Percentiles rank a stretch among this genome's conserved stretches.
Evolutionary conservation across 2,888 invertebrate species (phyloP).

Genomic region (Pachymerium ferrugineum): DNA sequence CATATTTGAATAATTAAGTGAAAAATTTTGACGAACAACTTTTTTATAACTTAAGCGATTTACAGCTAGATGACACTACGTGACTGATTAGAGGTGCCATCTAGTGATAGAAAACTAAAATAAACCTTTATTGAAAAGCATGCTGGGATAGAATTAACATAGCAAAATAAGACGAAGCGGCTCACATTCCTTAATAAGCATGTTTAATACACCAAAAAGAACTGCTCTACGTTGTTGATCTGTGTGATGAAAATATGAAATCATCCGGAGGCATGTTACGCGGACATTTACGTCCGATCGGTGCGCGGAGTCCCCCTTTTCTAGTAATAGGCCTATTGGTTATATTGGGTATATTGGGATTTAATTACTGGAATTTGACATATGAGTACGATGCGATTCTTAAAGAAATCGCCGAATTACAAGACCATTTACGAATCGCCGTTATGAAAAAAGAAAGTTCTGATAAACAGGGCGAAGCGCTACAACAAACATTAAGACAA

Average conservation of each 20-base stretch:
- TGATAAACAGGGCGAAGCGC: slow-evolving; percentile 34
- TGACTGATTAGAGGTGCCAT: too few species aligned
- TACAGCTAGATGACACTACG: too few species aligned
- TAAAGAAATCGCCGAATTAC: slow-evolving; percentile 40
- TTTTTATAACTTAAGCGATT: too few species aligned
- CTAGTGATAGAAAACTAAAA: too few species aligned
- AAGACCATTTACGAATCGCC: slow-evolving; percentile 35
- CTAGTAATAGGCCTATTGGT: slow-evolving; percentile 56
- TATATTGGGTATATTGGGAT: slow-evolving; percentile 44
- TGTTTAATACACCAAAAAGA: not conserved
- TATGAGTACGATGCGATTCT: slow-evolving; percentile 39
- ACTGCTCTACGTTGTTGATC: not conserved
- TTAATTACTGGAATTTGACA: slow-evolving; percentile 37
- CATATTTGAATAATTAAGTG: too few species aligned
- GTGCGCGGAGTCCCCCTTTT: slow-evolving; percentile 55
- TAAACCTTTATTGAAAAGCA: too few species aligned
- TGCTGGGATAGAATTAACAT: too few species aligned
- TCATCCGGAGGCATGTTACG: slow-evolving; percentile 31
- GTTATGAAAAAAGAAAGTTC: slow-evolving; percentile 36
- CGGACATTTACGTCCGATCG: slow-evolving; percentile 34
- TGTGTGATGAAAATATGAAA: slow-evolving; percentile 17
- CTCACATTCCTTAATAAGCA: too few species aligned
- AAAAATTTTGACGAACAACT: too few species aligned
- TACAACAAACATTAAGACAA: slow-evolving; percentile 30
- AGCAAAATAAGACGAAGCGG: too few species aligned